These are phyloP conservation scores for Hydrolagus affinis DNA, from an alignment of 2,113 vertebrate species.

Conservation along the genomic window DNA sequence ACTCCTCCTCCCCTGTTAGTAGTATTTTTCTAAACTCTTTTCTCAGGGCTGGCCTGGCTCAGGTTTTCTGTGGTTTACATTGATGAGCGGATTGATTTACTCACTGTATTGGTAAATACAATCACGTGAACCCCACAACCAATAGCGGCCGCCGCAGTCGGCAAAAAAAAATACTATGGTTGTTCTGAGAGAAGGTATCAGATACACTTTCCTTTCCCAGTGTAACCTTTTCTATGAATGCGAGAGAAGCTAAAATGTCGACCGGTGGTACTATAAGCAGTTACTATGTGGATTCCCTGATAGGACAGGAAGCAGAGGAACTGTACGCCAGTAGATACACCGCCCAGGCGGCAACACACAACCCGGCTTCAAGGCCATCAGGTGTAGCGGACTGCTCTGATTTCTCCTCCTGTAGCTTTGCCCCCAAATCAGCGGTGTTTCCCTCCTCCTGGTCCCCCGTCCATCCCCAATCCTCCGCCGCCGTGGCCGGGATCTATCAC, in stretches of 20 bases:
- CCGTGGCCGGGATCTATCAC: slow-evolving; percentile 84
- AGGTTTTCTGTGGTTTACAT: not conserved
- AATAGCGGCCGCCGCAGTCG: slow-evolving; percentile 90
- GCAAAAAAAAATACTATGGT: slow-evolving; percentile 97
- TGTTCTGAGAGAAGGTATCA: slow-evolving; percentile 87
- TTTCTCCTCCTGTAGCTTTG: slow-evolving; percentile 91
- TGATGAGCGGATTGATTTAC: slow-evolving; percentile 95
- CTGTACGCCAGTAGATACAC: slow-evolving; percentile 81
- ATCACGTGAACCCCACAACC: slow-evolving; percentile 97
- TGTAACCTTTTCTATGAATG: slow-evolving; percentile 86
- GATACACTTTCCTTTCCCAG: slow-evolving; percentile 71
- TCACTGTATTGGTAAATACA: slow-evolving; percentile 99
- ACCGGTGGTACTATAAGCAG: slow-evolving; percentile 88
- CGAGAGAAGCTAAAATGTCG: slow-evolving; percentile 86
- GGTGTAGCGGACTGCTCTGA: slow-evolving; percentile 78
- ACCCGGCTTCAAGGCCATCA: slow-evolving; percentile 78
- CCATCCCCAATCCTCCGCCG: slow-evolving; percentile 68
- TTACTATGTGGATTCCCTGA: slow-evolving; percentile 94
- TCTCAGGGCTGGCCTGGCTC: slow-evolving; percentile 3
- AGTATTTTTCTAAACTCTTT: no score
- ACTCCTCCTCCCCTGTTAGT: slow-evolving; percentile 37
- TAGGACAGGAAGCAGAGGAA: slow-evolving; percentile 89
- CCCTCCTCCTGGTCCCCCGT: slow-evolving; percentile 83
- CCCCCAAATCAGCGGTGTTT: slow-evolving; percentile 85
- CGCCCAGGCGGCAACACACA: slow-evolving; percentile 66